Conservation (phyloP, 35 echinoderm and acorn worm genomes). For the Strongylocentrotus purpuratus region DNA sequence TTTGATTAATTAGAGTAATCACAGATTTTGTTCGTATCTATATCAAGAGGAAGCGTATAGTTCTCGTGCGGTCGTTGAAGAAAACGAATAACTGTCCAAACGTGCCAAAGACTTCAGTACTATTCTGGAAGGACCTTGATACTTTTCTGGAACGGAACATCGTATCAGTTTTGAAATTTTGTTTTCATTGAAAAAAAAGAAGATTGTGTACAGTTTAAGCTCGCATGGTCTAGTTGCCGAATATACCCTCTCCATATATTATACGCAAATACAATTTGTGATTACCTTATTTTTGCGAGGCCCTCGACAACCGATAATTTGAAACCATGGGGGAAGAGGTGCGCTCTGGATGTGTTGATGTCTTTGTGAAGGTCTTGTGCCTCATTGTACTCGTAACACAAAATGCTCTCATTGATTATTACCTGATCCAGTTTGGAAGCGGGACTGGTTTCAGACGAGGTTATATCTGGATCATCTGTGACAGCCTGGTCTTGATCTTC, state of each 20-base stretch:
- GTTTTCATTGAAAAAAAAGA: not conserved
- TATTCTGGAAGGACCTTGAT: not conserved
- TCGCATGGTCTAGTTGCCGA: not conserved
- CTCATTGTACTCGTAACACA: conserved; percentile 56
- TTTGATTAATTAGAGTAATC: not conserved
- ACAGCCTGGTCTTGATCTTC: conserved; percentile 59
- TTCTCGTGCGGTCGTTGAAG: not conserved
- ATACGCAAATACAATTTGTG: not conserved
- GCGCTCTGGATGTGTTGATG: conserved; percentile 47
- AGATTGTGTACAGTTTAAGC: not conserved
- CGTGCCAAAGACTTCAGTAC: not conserved
- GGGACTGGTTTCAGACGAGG: conserved; percentile 62
- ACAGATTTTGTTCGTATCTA: not conserved
- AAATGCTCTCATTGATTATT: conserved; percentile 63
- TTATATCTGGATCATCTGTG: conserved; percentile 78
- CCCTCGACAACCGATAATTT: not conserved
- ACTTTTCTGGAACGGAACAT: not conserved
- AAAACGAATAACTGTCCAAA: not conserved
- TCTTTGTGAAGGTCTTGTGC: conserved; percentile 59
- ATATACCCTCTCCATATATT: not conserved
- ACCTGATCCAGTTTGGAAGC: conserved; percentile 75
- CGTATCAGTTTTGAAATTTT: not conserved
- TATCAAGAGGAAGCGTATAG: not conserved
- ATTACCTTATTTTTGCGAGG: not conserved
- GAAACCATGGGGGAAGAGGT: conserved; percentile 46